Percentiles rank a stretch among this genome's conserved stretches.
phyloP scores from a whole-genome alignment of 2,113 vertebrate species.

The Zingel zingel region DNA sequence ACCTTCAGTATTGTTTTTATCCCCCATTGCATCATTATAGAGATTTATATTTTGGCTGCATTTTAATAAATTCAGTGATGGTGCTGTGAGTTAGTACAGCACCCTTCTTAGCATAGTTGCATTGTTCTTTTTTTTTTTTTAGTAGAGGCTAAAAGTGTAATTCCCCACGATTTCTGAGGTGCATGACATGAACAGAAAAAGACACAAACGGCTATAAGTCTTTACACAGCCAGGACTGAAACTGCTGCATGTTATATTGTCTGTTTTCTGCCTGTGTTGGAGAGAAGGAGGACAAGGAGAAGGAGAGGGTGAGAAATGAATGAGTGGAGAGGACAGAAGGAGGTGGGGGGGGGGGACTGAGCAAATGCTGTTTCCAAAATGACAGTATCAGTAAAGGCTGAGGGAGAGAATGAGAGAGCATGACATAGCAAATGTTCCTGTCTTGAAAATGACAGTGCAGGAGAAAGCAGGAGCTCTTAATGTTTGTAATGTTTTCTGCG shows the following conservation, averaged over 20 bases:
- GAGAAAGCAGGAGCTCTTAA: conserved; percentile 62
- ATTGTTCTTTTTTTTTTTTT: conserved; percentile 3
- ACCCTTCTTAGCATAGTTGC: neutral
- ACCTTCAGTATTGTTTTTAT: conserved; percentile 39
- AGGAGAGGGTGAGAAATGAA: conserved; percentile 40
- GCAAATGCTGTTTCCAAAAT: conserved; percentile 68
- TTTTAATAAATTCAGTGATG: conserved; percentile 35
- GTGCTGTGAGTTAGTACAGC: conserved; percentile 17
- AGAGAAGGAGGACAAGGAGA: conserved; percentile 10
- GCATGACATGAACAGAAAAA: conserved; percentile 33
- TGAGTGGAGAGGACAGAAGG: conserved; percentile 24
- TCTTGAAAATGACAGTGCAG: conserved; percentile 57
- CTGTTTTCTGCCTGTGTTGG: neutral
- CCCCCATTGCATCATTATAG: conserved; percentile 29
- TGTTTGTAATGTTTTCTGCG: conserved; percentile 48
- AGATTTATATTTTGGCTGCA: conserved; percentile 50
- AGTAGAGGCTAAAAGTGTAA: conserved; percentile 23
- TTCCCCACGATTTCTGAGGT: conserved; percentile 19
- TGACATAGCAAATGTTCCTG: conserved; percentile 69
- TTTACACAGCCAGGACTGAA: conserved; percentile 22
- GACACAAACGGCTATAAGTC: conserved; percentile 32
- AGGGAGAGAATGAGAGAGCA: conserved; percentile 52
- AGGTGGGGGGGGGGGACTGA: conserved; percentile 34
- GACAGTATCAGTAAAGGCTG: conserved; percentile 62
- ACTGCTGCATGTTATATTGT: conserved; percentile 48